A percentile compares a stretch with the other conserved stretches of the same genome.
These are phyloP conservation scores for Diphyllodes magnificus DNA, from an alignment of 2,113 vertebrate genomes.

Conservation along the genomic window DNA sequence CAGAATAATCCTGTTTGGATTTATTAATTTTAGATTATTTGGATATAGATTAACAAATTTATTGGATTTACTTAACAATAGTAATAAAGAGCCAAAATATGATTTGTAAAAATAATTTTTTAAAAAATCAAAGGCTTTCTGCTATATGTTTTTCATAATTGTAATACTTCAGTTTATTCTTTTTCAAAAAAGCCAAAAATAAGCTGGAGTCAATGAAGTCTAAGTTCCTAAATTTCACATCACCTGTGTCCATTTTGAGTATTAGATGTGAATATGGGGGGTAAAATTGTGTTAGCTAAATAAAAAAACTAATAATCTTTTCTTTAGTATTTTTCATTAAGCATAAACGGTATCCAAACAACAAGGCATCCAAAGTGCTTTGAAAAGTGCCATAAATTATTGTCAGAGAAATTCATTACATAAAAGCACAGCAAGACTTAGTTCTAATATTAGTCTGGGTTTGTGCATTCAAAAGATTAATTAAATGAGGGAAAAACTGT, in stretches of 20 bases:
- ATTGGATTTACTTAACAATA: rapidly evolving
- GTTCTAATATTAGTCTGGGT: not conserved
- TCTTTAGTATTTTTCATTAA: not conserved
- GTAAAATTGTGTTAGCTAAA: not conserved
- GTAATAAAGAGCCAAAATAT: rapidly evolving
- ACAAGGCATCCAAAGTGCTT: not conserved
- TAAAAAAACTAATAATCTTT: not conserved
- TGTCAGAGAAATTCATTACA: not conserved
- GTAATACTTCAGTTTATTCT: not conserved
- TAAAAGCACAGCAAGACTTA: not conserved
- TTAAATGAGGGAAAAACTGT: not conserved
- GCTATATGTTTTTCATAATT: too few species aligned
- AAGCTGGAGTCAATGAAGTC: rapidly evolving
- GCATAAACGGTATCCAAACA: not conserved
- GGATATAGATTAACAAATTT: not conserved
- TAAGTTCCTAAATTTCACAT: not conserved
- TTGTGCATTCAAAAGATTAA: not conserved
- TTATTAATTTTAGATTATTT: not conserved
- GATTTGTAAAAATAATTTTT: not conserved
- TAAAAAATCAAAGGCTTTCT: rapidly evolving
- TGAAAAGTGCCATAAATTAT: rapidly evolving
- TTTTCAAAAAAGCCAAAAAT: not conserved
- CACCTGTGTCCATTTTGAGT: rapidly evolving
- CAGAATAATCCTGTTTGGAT: not conserved
- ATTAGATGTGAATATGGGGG: not conserved